Conservation (phyloP, 2,888 invertebrate species). For the Tenthredo mesomela region DNA sequence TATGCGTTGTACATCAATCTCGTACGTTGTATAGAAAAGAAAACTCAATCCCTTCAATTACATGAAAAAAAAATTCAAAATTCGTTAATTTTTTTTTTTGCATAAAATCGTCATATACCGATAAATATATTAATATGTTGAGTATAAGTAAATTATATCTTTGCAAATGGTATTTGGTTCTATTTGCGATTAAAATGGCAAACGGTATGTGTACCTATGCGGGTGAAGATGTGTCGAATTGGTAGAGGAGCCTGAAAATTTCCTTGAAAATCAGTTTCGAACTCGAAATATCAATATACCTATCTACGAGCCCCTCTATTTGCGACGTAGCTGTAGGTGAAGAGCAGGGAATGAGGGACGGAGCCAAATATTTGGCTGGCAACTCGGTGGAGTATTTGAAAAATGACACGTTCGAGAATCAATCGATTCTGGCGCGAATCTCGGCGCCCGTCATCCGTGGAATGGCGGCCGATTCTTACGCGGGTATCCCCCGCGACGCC, state of each 20-base stretch:
- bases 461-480: constrained; percentile 46
- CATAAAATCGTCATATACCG: not conserved
- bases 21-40: not conserved
- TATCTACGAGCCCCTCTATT: constrained; percentile 30
- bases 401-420: constrained; percentile 51
- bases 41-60: not conserved
- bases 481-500: constrained; percentile 30
- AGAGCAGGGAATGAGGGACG: constrained; percentile 21
- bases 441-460: constrained; percentile 49
- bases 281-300: constrained; percentile 36
- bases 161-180: not conserved
- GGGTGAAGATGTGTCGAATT: not conserved
- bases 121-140: no score
- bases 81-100: not conserved
- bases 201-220: constrained; percentile 7
- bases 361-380: constrained; percentile 44
- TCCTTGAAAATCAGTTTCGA: constrained; percentile 13
- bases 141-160: not conserved
- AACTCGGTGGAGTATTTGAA: constrained; percentile 46
- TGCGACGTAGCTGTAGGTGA: not conserved
- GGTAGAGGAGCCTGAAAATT: not conserved
- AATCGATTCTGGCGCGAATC: constrained; percentile 50
- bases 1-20: not conserved
- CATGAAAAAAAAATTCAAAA: not conserved
- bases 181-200: not conserved